Base-by-base conservation (phyloP, 53 echinoderm and acorn worm species). In the Zoroaster sp. region DNA sequence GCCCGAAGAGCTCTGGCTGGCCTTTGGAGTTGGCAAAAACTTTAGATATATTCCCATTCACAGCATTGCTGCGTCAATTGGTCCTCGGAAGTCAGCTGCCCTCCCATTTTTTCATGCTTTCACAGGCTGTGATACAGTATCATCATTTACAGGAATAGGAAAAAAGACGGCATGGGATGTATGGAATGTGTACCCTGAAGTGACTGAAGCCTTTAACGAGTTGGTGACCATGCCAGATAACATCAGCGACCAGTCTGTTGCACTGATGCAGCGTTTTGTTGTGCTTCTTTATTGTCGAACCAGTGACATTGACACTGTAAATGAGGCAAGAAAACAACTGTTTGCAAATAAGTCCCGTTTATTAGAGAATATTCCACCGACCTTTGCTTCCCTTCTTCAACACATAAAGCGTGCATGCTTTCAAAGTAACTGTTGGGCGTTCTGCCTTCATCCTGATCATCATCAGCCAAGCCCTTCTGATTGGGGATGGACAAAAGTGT, bases 381-480 rank as follows among this genome's bases (percentile, higher is more conserved):
- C 94, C 10, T 47, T 31, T 66, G 91, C 76, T 33, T 89, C 94
- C 17, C 77, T 94, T 8, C 20, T 4, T 15, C 75, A 92, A 47
- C 78, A 92, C 35, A 77, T 92, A 39, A 92, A 91, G 39, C 82
- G 91, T 31, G 85, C 88, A 44, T 38, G 69, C 12, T 78, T 63
- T 53, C 94, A 83, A 37, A 69, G 74, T 34, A 87, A 92, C 66
- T 69, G 73, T 51, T 89, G 83, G 76, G 39, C 15, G 63, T 25
- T 77, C 73, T 35, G 33, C 18, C 52, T 91, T 69, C 68, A 54
- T 36, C 77, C 59, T 66, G 82, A 69, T 69, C 88, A 88, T 28
- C 72, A 78, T 10, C 73, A 89, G 20, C 89, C 89, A 63, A 34
- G 68, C 14, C 94, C 89, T 77, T 23, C 78, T 28, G 89, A 85